phyloP scores from a whole-genome alignment of 2,797 vertebrate genomes.

The Poeciliopsis turneri region DNA sequence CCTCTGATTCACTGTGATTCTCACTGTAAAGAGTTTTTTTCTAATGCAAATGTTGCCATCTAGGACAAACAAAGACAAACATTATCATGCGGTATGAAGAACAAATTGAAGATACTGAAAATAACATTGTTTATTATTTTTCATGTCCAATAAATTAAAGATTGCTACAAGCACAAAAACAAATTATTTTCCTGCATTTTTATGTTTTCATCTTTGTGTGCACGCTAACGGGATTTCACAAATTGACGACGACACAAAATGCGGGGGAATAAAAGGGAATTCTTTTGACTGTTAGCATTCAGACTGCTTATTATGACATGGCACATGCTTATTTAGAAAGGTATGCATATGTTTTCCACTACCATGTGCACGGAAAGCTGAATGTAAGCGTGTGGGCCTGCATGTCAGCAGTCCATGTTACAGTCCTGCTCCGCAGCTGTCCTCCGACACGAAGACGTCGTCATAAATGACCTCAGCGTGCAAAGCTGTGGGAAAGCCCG shows the following conservation, averaged over 20 bases:
- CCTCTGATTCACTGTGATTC: not conserved
- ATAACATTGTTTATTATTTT: not conserved
- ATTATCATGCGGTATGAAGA: not conserved
- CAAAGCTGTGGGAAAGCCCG: constrained; percentile 56
- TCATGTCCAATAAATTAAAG: not conserved
- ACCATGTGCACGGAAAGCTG: not conserved
- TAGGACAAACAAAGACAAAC: not conserved
- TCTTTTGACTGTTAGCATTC: not conserved
- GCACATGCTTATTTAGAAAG: not conserved
- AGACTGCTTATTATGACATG: not conserved
- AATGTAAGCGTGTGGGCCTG: constrained; percentile 3
- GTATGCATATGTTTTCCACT: not conserved
- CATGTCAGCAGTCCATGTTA: constrained; percentile 45
- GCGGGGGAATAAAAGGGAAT: not conserved
- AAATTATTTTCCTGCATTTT: not conserved
- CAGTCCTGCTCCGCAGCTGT: constrained; percentile 57
- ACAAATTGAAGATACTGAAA: not conserved
- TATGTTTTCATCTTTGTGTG: not conserved
- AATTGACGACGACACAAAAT: not conserved
- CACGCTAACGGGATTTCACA: not conserved
- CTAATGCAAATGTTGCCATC: not conserved
- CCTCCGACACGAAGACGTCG: constrained; percentile 41
- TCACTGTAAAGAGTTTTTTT: not conserved
- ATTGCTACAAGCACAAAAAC: not conserved
- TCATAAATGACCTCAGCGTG: constrained; percentile 56